phyloP scores from a whole-genome alignment of 2,113 vertebrate genomes.

The Notiomystis cincta region DNA sequence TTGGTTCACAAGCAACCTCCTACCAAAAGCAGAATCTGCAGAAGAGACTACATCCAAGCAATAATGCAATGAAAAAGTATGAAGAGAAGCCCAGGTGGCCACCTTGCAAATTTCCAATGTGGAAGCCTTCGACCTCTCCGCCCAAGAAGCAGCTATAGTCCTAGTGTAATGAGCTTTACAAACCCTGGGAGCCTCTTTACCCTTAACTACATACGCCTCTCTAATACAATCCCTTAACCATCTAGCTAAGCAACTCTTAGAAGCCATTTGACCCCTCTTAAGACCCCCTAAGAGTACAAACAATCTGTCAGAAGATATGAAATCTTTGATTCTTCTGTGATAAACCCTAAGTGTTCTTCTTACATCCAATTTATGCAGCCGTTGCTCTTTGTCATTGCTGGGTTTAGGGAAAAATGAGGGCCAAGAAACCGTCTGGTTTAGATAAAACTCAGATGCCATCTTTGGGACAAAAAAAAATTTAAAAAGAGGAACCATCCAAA shows the following conservation, averaged over 20 bases:
- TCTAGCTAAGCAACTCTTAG: slow-evolving; percentile 81
- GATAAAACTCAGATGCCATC: slow-evolving; percentile 76
- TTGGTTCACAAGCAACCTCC: slow-evolving; percentile 81
- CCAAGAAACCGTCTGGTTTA: slow-evolving; percentile 76
- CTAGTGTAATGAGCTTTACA: slow-evolving; percentile 85
- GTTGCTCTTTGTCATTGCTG: slow-evolving; percentile 79
- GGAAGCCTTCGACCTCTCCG: slow-evolving; percentile 84
- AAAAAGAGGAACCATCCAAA: slow-evolving; percentile 70
- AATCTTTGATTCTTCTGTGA: slow-evolving; percentile 86
- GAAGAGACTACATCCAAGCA: slow-evolving; percentile 83
- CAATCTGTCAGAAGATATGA: slow-evolving; percentile 83
- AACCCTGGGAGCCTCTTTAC: slow-evolving; percentile 84
- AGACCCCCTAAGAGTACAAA: slow-evolving; percentile 85
- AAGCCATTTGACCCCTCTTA: slow-evolving; percentile 84
- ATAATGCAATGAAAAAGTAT: slow-evolving; percentile 82
- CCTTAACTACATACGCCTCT: slow-evolving; percentile 83
- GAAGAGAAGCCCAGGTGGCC: slow-evolving; percentile 84
- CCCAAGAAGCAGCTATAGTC: slow-evolving; percentile 82
- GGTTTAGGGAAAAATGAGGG: slow-evolving; percentile 78
- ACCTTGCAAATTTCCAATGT: slow-evolving; percentile 85
- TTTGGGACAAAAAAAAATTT: slow-evolving; percentile 66
- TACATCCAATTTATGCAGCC: slow-evolving; percentile 83
- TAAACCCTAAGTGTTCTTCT: slow-evolving; percentile 83
- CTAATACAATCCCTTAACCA: slow-evolving; percentile 84
- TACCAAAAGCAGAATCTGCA: slow-evolving; percentile 80